Conservation (phyloP, 2,113 vertebrate species). For the Mixornis gularis region DNA sequence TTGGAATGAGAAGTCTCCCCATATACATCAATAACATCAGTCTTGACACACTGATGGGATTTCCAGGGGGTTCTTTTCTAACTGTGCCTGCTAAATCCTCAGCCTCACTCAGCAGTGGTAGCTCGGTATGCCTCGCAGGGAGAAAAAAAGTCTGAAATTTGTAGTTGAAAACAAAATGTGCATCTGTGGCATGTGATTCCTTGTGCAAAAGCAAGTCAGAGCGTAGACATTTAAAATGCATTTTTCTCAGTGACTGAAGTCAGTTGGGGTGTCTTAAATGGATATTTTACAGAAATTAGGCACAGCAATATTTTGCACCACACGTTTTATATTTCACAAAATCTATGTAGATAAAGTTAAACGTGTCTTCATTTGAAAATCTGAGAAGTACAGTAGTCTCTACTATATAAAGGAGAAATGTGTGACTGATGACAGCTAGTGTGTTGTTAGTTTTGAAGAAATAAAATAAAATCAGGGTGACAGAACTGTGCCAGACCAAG, state of each 20-base stretch:
- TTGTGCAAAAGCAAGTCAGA: slow-evolving; percentile 16
- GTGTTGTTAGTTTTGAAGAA: neutral
- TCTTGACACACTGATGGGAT: slow-evolving; percentile 69
- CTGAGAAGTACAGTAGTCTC: neutral
- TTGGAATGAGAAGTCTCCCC: slow-evolving; percentile 72
- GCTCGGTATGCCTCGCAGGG: slow-evolving; percentile 17
- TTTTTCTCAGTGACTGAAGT: neutral
- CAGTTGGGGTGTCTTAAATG: neutral
- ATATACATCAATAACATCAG: slow-evolving; percentile 76
- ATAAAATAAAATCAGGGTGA: neutral
- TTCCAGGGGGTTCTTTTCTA: slow-evolving; percentile 62
- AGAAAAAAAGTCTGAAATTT: neutral
- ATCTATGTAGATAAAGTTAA: neutral
- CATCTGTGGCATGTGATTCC: slow-evolving; percentile 11
- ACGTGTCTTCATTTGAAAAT: neutral
- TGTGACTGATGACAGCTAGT: neutral
- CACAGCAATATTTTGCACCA: neutral
- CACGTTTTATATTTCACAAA: neutral
- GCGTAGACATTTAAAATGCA: neutral
- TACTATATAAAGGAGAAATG: neutral
- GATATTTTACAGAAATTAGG: neutral
- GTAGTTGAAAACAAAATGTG: slow-evolving; percentile 35
- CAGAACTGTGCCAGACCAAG: neutral
- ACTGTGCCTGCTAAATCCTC: slow-evolving; percentile 36
- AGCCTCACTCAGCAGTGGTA: slow-evolving; percentile 19